These are phyloP conservation scores for Triplophysa rosa DNA, from an alignment of 2,113 vertebrate species.

Conservation along the genomic window DNA sequence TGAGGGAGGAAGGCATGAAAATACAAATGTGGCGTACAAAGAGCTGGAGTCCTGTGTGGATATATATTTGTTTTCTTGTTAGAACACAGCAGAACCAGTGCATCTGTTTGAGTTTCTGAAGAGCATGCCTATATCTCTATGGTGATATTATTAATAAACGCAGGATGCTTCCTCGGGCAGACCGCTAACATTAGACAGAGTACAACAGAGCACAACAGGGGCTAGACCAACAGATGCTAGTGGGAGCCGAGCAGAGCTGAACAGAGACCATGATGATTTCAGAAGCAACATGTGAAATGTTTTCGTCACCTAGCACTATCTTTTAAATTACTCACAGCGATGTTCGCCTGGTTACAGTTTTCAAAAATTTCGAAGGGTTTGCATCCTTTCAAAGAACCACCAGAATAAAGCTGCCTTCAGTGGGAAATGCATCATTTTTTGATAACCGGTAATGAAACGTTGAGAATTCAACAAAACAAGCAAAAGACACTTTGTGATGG, in stretches of 20 bases:
- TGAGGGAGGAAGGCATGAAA: not conserved
- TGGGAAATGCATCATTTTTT: not conserved
- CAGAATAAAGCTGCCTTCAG: not conserved
- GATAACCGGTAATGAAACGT: not conserved
- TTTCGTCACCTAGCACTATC: conserved; percentile 44
- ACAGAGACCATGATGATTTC: not conserved
- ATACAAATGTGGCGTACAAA: conserved; percentile 25
- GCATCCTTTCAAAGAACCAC: not conserved
- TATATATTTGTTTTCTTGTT: not conserved
- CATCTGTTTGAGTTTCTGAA: conserved; percentile 19
- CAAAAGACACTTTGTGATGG: not conserved
- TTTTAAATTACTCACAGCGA: not conserved
- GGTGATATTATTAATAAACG: conserved; percentile 36
- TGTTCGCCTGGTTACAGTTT: not conserved
- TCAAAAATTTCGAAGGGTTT: not conserved
- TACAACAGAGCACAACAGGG: not conserved
- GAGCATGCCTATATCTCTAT: conserved; percentile 11
- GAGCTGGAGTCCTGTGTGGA: not conserved
- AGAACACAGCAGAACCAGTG: not conserved
- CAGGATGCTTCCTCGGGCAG: conserved; percentile 26
- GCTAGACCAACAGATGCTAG: conserved; percentile 23
- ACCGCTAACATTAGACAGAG: conserved; percentile 27
- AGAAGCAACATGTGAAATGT: conserved; percentile 42
- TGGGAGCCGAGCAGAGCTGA: conserved; percentile 28
- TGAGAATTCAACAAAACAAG: not conserved